These are phyloP conservation scores for Gobiocypris rarus DNA, from an alignment of 2,113 vertebrate genomes.

Conservation along the genomic window DNA sequence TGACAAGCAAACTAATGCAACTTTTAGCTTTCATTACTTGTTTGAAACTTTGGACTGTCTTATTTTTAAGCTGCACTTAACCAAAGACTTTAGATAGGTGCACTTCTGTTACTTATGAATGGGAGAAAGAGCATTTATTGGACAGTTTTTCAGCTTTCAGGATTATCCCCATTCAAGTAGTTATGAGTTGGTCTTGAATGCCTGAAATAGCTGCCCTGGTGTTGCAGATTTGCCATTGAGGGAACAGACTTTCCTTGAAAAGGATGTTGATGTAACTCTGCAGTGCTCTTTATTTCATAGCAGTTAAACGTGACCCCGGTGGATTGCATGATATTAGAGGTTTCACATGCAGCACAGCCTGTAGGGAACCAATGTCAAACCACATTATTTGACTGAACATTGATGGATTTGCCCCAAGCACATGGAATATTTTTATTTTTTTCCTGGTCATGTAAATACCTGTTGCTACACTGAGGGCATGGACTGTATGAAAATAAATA, in stretches of 20 bases:
- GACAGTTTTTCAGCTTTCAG: too few species aligned
- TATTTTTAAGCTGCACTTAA: background rate
- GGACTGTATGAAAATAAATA: background rate
- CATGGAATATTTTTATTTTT: background rate
- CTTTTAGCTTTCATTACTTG: background rate
- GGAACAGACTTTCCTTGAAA: too few species aligned
- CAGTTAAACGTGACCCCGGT: slow-evolving; percentile 10
- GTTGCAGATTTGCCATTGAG: too few species aligned
- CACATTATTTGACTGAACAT: background rate
- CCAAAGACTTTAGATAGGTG: too few species aligned
- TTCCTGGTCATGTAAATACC: slow-evolving; percentile 15
- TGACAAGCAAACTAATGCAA: background rate
- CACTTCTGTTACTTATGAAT: too few species aligned
- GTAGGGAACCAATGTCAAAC: background rate
- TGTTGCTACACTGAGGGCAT: background rate
- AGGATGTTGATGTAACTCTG: background rate
- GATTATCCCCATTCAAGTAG: too few species aligned
- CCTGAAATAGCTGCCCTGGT: too few species aligned
- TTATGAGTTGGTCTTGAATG: too few species aligned
- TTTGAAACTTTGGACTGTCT: background rate
- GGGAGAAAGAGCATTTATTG: too few species aligned
- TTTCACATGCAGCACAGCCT: background rate
- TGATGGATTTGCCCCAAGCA: background rate
- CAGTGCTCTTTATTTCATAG: slow-evolving; percentile 7
- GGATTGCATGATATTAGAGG: background rate